Evolutionary conservation across 2,797 vertebrate species (phyloP), one percentile per base, ranked within the genome.

Genomic region (Crypturellus tataupa): DNA sequence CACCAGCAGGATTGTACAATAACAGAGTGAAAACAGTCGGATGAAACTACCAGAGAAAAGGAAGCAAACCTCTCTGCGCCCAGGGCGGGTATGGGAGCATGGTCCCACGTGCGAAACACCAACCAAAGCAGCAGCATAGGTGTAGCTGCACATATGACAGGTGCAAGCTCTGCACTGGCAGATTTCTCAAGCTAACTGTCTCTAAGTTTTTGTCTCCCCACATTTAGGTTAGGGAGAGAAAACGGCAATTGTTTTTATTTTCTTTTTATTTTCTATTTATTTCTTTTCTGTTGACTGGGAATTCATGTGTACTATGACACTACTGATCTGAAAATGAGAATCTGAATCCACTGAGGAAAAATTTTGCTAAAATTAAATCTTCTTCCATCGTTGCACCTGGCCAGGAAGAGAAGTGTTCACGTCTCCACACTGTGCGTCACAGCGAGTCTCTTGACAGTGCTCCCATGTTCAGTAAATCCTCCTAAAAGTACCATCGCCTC

Each of bases 201-300:
- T 65, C 29, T 25, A 37, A 23, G 17, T 35, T 85, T 67, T 20
- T 2, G 23, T 75, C 53, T 75, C 78, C 44, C 21, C 44, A 46
- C 31, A 14, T 37, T 0, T 0, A 87, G 44, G 42, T 82, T 33
- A 68, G 51, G 24, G 12, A 71, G 17, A 0, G 1, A 87, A 92
- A 87, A 72, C 23, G 11, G 37, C 19, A 39, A 80, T 37, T 63
- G n/a, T 37, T 85, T 86, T 82, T 84, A 15, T 56, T 94, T 90
- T 49, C 24, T 53, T 84, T 89, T 51, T 65, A 37, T 39, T 39
- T 39, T 39, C 37, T 39, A 39, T 39, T 39, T 39, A 8, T 39
- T 39, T 39, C 37, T 84, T 89, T 51, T 65, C 12, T 0, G 1
- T 40, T 87, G 15, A 42, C 68, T 21, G 13, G 68, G 73, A 70